A percentile compares a stretch with the other conserved stretches of the same genome.
phyloP scores from a whole-genome alignment of 2,797 vertebrate genomes.

The Prunella strophiata region DNA sequence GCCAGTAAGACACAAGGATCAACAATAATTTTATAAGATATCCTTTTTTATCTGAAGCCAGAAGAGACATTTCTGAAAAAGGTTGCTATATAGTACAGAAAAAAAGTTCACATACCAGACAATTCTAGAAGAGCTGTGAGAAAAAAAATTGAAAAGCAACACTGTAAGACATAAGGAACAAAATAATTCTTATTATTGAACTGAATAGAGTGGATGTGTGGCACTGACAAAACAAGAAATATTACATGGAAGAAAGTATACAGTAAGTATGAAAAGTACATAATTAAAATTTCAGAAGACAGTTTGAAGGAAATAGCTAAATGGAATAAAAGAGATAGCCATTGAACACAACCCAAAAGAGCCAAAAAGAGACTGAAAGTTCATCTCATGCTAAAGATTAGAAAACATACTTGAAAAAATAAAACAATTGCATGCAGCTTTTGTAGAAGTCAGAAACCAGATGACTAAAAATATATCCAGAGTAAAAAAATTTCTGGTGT shows the following conservation, averaged over 20 bases:
- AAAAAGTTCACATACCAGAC: background rate
- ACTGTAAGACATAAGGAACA: background rate
- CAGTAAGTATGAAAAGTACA: background rate
- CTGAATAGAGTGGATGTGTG: background rate
- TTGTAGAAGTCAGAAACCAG: background rate
- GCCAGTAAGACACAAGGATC: background rate
- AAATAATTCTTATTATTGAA: background rate
- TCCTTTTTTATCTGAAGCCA: background rate
- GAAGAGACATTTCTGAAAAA: background rate
- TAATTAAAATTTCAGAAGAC: background rate
- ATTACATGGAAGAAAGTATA: background rate
- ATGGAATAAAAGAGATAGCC: background rate
- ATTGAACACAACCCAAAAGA: background rate
- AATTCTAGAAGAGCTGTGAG: background rate
- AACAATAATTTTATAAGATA: background rate
- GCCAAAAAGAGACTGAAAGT: background rate
- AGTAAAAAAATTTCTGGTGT: background rate
- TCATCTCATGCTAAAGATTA: background rate
- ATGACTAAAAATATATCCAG: background rate
- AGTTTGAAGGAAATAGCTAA: background rate
- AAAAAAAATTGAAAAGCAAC: background rate
- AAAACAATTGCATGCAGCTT: background rate
- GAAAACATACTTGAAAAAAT: background rate
- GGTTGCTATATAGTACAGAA: background rate
- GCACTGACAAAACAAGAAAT: background rate